Evolutionary conservation across 2,113 vertebrate species (phyloP), one percentile per base, ranked within the genome.

Genomic region (Ageneiosus marmoratus): DNA sequence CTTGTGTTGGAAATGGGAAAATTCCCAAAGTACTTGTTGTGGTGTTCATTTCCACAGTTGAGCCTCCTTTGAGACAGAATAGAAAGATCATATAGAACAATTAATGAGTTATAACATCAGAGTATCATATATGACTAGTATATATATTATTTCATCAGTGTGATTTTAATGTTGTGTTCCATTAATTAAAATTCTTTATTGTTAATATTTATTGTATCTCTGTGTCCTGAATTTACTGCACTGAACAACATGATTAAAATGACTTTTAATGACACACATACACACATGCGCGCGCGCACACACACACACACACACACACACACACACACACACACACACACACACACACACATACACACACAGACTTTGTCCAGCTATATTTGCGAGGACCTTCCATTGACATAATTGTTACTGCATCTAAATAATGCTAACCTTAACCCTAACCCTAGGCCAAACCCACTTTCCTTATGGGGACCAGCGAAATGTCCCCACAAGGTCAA

Each of bases 271-370:
- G n/a, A n/a, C n/a, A n/a, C n/a, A n/a, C 34, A 37, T 27, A 6
- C 62, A 27, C 50, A 44, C 85, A 20, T n/a, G n/a, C n/a, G n/a
- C n/a, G n/a, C n/a, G n/a, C 86, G 3, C 27, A 77, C 56, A 56
- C 62, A 80, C n/a, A 34, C 34, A 18, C 62, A 27, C 60, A 55
- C 85, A 20, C 87, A 41, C 3, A 3, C 37, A 67, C 60, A 46
- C 83, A 65, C 24, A n/a, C 5, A n/a, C n/a, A n/a, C n/a, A 46
- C 9, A 72, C 37, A n/a, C 85, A 62, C 32, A 24, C 24, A 65
- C 53, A 24, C 48, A 6, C 27, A 77, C 56, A 56, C 62, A 80
- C n/a, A 34, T n/a, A 18, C 62, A 27, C 60, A 55, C 85, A 20
- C 87, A 41, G 37, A 3, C 37, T 41, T 41, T n/a, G n/a, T n/a